phyloP scores from a whole-genome alignment of 92 coral and sea anemone species.

The Ricordea florida region DNA sequence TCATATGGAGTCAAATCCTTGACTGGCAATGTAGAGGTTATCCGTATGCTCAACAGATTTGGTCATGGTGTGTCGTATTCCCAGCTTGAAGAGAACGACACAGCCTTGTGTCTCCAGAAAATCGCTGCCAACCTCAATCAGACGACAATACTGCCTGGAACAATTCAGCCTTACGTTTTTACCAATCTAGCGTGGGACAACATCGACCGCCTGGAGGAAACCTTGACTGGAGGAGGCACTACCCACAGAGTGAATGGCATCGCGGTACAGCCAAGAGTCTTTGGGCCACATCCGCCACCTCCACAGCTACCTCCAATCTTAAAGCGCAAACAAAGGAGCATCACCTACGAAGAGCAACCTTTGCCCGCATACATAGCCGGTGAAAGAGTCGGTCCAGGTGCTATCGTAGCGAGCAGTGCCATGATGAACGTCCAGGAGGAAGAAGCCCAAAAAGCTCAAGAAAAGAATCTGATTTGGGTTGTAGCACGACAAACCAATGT shows the following conservation, averaged over 20 bases:
- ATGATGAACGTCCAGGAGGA: neutral
- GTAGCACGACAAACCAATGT: slow-evolving; percentile 13
- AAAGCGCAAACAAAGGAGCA: slow-evolving; percentile 12
- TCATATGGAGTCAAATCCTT: slow-evolving; percentile 52
- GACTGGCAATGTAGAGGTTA: slow-evolving; percentile 56
- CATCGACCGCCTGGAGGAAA: slow-evolving; percentile 41
- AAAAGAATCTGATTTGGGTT: slow-evolving; percentile 18
- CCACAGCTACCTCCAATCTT: neutral
- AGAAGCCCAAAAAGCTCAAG: neutral
- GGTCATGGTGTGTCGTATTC: slow-evolving; percentile 52
- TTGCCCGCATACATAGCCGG: neutral
- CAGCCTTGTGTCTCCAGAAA: slow-evolving; percentile 52
- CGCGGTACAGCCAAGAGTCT: slow-evolving; percentile 24
- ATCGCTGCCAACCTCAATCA: slow-evolving; percentile 30
- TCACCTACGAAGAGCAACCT: neutral
- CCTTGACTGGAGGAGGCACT: slow-evolving; percentile 48
- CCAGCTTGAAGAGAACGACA: slow-evolving; percentile 46
- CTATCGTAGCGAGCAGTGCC: neutral
- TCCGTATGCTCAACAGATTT: slow-evolving; percentile 45
- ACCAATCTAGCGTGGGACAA: slow-evolving; percentile 37
- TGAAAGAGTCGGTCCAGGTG: slow-evolving; percentile 12
- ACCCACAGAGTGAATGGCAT: slow-evolving; percentile 52
- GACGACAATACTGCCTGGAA: slow-evolving; percentile 33
- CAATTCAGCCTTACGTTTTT: slow-evolving; percentile 11
- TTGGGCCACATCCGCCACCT: neutral